A percentile compares a stretch with the other conserved stretches of the same genome.
Evolutionary conservation across 2,113 vertebrate species (phyloP).

Genomic region (Thalassarche chlororhynchos): DNA sequence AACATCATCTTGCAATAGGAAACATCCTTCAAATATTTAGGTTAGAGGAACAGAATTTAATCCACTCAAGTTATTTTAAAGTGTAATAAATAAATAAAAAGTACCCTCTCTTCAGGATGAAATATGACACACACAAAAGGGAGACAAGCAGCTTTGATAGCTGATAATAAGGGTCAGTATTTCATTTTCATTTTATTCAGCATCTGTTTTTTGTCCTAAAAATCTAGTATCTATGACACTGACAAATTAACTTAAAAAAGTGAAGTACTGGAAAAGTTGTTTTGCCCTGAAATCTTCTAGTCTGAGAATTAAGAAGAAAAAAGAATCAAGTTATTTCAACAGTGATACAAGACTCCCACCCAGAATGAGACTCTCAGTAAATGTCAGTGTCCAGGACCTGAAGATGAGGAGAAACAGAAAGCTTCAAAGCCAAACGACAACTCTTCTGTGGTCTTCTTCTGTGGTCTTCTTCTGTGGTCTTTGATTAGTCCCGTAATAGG

Average conservation of each 20-base stretch:
- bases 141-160: slow-evolving; percentile 36
- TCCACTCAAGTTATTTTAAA: slow-evolving; percentile 18
- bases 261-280: background rate
- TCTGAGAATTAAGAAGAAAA: background rate
- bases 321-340: background rate
- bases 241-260: background rate
- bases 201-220: slow-evolving; percentile 32
- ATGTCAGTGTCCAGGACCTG: background rate
- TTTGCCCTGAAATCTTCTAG: background rate
- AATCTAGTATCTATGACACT: background rate
- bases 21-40: slow-evolving; percentile 45
- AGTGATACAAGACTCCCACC: background rate
- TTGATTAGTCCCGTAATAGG: background rate
- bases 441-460: background rate
- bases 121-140: background rate
- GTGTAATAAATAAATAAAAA: slow-evolving; percentile 49
- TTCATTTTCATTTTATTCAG: slow-evolving; percentile 24
- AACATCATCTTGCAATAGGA: slow-evolving; percentile 50
- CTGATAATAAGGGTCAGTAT: slow-evolving; percentile 31
- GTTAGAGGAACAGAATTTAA: slow-evolving; percentile 24
- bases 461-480: background rate
- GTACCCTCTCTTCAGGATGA: slow-evolving; percentile 3
- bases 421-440: background rate
- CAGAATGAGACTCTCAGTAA: background rate
- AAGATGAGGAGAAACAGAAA: background rate